Percentiles rank a stretch among this genome's conserved stretches.
phyloP scores from a whole-genome alignment of 2,113 vertebrate genomes.

The Lipophrys pholis region DNA sequence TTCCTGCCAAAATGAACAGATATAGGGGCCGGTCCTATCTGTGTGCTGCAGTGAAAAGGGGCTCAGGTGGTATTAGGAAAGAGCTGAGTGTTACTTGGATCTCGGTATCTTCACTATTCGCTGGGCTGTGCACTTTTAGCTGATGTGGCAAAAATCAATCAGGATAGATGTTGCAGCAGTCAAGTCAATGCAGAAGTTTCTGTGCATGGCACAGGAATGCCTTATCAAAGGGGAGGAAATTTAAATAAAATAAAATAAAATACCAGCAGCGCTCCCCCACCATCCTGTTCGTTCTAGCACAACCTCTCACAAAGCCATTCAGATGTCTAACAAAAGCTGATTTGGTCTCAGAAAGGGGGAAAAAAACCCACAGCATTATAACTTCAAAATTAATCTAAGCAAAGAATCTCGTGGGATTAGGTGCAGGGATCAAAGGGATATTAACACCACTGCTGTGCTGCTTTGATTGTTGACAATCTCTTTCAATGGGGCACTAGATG shows the following conservation, averaged over 20 bases:
- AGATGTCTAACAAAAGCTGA: constrained; percentile 75
- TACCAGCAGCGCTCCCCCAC: constrained; percentile 25
- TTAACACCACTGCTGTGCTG: constrained; percentile 67
- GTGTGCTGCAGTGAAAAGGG: constrained; percentile 49
- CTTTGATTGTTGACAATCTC: constrained; percentile 63
- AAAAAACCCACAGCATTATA: constrained; percentile 71
- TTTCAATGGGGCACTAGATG: constrained; percentile 16
- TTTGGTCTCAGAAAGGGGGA: constrained; percentile 61
- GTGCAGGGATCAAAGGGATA: constrained; percentile 78
- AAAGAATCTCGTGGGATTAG: constrained; percentile 78
- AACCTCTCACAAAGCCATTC: constrained; percentile 66
- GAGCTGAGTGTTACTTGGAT: constrained; percentile 63
- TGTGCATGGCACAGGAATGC: constrained; percentile 13
- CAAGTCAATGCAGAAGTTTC: constrained; percentile 16
- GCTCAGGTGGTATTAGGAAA: constrained; percentile 68
- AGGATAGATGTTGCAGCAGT: constrained; percentile 46
- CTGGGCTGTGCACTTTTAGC: constrained; percentile 53
- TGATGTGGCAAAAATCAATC: constrained; percentile 58
- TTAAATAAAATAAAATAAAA: constrained; percentile 52
- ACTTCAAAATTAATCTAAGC: constrained; percentile 78
- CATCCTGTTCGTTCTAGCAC: constrained; percentile 43
- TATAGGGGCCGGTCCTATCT: constrained; percentile 49
- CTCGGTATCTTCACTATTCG: constrained; percentile 57
- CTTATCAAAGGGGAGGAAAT: constrained; percentile 41
- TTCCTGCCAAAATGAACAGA: constrained; percentile 67